Evolutionary conservation across 1,140 invertebrate genomes (phyloP), one percentile per base, ranked within the genome.

Genomic region (Lucilia cuprina): DNA sequence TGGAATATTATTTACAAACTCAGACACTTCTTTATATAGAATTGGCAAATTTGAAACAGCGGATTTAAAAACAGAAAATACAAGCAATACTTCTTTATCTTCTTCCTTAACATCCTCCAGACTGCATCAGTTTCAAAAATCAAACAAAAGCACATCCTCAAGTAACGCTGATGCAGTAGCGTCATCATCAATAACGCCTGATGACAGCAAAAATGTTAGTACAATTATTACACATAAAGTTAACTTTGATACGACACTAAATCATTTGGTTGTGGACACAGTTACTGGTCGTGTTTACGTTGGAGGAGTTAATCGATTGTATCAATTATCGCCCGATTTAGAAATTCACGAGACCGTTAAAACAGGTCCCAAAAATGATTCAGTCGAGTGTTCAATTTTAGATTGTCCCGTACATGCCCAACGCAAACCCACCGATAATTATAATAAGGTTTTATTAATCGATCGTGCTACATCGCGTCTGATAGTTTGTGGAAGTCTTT

Each of bases 361-460:
- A 85, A 99, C 98, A 19, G 98, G 98, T 0, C 98, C 98, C 4
- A 93, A 95, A 88, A 94, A 96, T 86, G 98, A 99, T 92, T 97
- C 96, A 60, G 94, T 95, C 12, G 94, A 97, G 83, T 99, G 98
- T 92, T 97, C 97, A 70, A 96, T 96, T 86, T 92, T 95, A 65
- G 95, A 97, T 88, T 97, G 96, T 90, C 95, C 95, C 5, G 92
- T 94, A 1, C 94, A 94, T 85, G 94, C 94, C 60, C 92, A 94
- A 83, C 94, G 94, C 86, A 94, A 94, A 86, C 93, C 93, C 2
- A 97, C 96, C 13, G 95, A 99, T 92, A 99, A 98, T 92, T 95
- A 96, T 85, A 99, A 99, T 92, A 99, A 99, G 92, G 98, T 97
- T 50, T 92, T 99, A 85, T 95, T 99, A 55, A 98, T 99, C 86